phyloP scores from a whole-genome alignment of 1,140 invertebrate genomes.

The Drosophila mayri region DNA sequence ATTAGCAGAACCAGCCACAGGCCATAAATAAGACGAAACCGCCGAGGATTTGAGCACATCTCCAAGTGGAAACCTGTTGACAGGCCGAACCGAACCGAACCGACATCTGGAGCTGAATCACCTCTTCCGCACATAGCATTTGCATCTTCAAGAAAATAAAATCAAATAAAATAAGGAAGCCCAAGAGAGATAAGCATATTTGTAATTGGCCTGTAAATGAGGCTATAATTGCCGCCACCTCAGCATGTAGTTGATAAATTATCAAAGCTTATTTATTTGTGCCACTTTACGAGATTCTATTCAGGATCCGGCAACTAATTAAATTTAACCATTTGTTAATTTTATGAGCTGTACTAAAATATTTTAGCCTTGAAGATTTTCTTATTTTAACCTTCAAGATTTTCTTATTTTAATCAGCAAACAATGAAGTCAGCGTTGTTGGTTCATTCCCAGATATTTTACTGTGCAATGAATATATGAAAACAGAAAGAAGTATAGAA shows the following conservation, averaged over 20 bases:
- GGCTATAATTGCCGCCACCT: constrained; percentile 17
- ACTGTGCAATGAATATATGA: neutral
- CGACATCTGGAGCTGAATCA: constrained; percentile 35
- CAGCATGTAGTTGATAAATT: constrained; percentile 1
- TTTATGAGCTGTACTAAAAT: too few relatives aligned
- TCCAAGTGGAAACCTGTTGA: constrained; percentile 61
- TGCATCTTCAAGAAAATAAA: constrained; percentile 3
- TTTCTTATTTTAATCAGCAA: neutral
- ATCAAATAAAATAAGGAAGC: neutral
- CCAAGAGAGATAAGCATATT: constrained; percentile 21
- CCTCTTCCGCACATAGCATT: neutral
- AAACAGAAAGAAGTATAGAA: neutral
- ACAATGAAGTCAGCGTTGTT: neutral
- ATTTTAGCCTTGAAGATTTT: too few relatives aligned
- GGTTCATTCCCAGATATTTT: neutral
- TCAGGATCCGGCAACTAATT: neutral
- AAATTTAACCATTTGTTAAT: neutral
- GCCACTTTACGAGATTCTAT: neutral
- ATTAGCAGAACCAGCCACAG: constrained; percentile 76
- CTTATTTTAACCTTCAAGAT: neutral
- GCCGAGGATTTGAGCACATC: constrained; percentile 41
- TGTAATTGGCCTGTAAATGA: constrained; percentile 60
- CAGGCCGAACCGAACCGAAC: constrained; percentile 11
- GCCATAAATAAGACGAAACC: constrained; percentile 75
- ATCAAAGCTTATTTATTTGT: neutral